A percentile compares a stretch with the other conserved stretches of the same genome.
These are phyloP conservation scores for Tetragonula clypearis DNA, from an alignment of 1,140 invertebrate species.

Conservation along the genomic window DNA sequence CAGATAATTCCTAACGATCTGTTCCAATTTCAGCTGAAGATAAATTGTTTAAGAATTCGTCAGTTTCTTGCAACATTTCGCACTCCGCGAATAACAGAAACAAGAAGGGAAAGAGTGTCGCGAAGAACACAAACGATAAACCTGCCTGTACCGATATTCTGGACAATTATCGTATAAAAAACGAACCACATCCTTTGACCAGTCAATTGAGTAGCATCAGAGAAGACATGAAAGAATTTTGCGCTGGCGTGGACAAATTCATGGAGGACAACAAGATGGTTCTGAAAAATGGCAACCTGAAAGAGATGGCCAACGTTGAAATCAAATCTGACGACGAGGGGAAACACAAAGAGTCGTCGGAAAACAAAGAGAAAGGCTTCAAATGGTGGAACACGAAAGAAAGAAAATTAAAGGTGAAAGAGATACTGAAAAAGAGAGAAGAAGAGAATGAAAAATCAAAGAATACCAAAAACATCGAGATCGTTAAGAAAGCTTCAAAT, in stretches of 20 bases:
- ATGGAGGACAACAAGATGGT: constrained; percentile 63
- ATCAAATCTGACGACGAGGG: neutral
- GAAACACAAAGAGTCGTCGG: neutral
- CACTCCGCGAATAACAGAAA: neutral
- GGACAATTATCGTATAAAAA: constrained; percentile 37
- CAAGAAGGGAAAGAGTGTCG: neutral
- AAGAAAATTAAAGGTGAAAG: constrained; percentile 31
- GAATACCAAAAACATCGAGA: neutral
- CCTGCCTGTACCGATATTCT: neutral
- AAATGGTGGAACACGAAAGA: constrained; percentile 47
- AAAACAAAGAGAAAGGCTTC: neutral
- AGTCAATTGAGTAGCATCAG: constrained; percentile 62
- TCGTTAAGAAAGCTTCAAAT: neutral
- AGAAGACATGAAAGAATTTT: constrained; percentile 68
- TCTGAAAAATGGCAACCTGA: constrained; percentile 63
- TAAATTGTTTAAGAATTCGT: neutral
- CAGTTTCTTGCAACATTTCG: constrained; percentile 39
- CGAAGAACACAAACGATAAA: neutral
- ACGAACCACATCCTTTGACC: constrained; percentile 15
- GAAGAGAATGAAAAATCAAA: neutral
- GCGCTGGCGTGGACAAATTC: constrained; percentile 60
- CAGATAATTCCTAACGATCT: neutral
- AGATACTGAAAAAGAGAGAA: constrained; percentile 36
- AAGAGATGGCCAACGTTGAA: neutral
- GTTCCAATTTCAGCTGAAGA: neutral